Evolutionary conservation across 2,797 vertebrate species (phyloP), one percentile per base, ranked within the genome.

Genomic region (Thripadectes ignobilis): DNA sequence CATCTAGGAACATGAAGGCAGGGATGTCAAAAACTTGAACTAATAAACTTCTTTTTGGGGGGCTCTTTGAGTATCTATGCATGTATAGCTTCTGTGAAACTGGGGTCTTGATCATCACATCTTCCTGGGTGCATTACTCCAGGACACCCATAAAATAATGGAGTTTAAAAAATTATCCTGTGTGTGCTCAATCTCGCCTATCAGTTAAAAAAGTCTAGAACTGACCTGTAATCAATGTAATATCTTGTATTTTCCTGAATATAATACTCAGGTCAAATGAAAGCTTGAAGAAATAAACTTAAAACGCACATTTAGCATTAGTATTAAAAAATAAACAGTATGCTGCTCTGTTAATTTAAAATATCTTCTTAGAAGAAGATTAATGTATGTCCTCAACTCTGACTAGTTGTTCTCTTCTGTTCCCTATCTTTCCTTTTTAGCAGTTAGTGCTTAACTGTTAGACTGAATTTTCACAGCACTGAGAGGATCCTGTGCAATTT

Each of bases 91-190:
- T 67, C 22, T 55, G 13, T 61, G 39, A 36, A 9, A 39, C 14
- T 20, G 23, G 2, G 8, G 12, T 30, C 27, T 16, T 4, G 9
- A 30, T 54, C 20, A 34, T 61, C 26, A 49, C 30, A 34, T 9
- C 39, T 69, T 91, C 38, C 21, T 49, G 27, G 34, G 12, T 18
- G 15, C 7, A 7, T 36, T 23, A 82, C 5, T 9, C 11, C 11
- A 45, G 12, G 11, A 46, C 3, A 43, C 10, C 8, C 0, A 0
- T 30, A 27, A 4, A 38, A 5, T 18, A 63, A 71, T 0, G 0
- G 4, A 39, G 9, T 72, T 79, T 7, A 0, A 27, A 73, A 69
- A 51, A 34, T 17, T 49, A 39, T 30, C 7, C 2, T 62, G n/a
- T 3, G 4, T 54, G 10, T 74, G 63, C 13, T 52, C 29, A 52